Evolutionary conservation across 2,888 invertebrate genomes (phyloP), one percentile per base, ranked within the genome.

Genomic region (Aphidoletes aphidimyza): DNA sequence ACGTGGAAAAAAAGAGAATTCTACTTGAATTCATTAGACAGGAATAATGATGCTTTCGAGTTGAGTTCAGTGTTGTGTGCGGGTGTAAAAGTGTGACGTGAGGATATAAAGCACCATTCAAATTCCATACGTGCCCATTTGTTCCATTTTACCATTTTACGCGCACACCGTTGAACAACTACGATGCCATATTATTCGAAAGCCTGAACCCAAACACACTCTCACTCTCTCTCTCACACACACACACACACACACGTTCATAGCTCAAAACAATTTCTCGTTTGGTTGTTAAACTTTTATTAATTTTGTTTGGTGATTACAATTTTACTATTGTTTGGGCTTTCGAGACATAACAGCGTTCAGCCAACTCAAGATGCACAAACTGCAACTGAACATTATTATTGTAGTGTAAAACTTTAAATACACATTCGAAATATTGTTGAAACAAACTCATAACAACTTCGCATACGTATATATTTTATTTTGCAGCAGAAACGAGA

Each of bases 251-350:
- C n/a, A n/a, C n/a, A n/a, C n/a, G n/a, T n/a, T n/a, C n/a, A n/a
- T n/a, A n/a, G n/a, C n/a, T n/a, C n/a, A n/a, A n/a, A n/a, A n/a
- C n/a, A n/a, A n/a, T 30, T 9, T 30, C 69, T 30, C 14, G 11
- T 69, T 69, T 30, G 17, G 34, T 69, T 69, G 69, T 69, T 69
- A 69, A 69, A 69, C 69, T 69, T 69, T 69, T 69, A 69, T 69
- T 69, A 69, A 69, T 69, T 69, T 69, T 69, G 69, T 69, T 69
- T 30, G 34, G 30, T 69, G 69, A 69, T 69, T 69, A 69, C 69
- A 69, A 69, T 69, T 69, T 5, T 6, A 9, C 69, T 17, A 69
- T 69, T 69, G 34, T 69, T 69, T 69, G 69, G 34, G n/a, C n/a
- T n/a, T 30, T 69, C 6, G 17, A 47, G 19, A 22, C 2, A 54